Conservation (phyloP, 1,140 invertebrate species). For the Heliconius congener region DNA sequence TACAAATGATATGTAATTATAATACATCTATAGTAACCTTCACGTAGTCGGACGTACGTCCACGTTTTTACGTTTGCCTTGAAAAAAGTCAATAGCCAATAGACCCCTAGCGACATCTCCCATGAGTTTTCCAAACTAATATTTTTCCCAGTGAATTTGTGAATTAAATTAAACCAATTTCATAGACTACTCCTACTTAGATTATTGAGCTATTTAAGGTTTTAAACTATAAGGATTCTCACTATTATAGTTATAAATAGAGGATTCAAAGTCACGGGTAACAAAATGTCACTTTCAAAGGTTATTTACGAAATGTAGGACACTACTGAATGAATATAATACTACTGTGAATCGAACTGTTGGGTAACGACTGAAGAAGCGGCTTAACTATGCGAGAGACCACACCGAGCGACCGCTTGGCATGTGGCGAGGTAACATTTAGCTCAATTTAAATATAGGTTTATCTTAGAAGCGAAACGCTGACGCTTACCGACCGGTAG, state of each 20-base stretch:
- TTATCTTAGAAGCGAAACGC: slow-evolving; percentile 50
- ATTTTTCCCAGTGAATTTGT: slow-evolving; percentile 4
- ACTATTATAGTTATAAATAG: slow-evolving; percentile 20
- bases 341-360: slow-evolving; percentile 18
- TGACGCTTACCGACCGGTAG: slow-evolving; percentile 58
- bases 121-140: slow-evolving; percentile 39
- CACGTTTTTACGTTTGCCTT: slow-evolving; percentile 46
- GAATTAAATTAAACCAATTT: slow-evolving; percentile 8
- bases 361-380: slow-evolving; percentile 20
- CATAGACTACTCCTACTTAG: background rate
- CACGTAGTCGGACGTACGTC: slow-evolving; percentile 36
- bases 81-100: slow-evolving; percentile 55
- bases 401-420: slow-evolving; percentile 24
- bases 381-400: slow-evolving; percentile 18
- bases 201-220: background rate
- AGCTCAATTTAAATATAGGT: slow-evolving; percentile 65
- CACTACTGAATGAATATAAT: slow-evolving; percentile 34
- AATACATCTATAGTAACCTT: slow-evolving; percentile 46
- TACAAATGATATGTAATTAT: slow-evolving; percentile 34
- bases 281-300: slow-evolving; percentile 25
- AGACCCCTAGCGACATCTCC: slow-evolving; percentile 58
- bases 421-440: slow-evolving; percentile 31
- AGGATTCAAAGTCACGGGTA: slow-evolving; percentile 29
- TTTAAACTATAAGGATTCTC: background rate
- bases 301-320: slow-evolving; percentile 27